Evolutionary conservation across 1,140 invertebrate species (phyloP), one percentile per base, ranked within the genome.

Genomic region (Drosophila navojoa): DNA sequence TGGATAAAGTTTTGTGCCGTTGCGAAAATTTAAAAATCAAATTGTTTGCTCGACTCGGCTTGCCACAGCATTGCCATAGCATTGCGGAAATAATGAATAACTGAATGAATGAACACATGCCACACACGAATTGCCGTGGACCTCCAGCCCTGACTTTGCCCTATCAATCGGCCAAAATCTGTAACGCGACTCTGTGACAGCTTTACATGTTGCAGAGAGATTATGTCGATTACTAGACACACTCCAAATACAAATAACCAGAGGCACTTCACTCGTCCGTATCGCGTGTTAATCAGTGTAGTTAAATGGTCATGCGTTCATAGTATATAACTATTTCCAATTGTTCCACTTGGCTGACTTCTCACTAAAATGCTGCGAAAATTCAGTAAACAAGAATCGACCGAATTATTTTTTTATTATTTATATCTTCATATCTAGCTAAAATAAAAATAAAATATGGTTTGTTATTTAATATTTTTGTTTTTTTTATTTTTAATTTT

Each of bases 1-100:
- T 74, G 77, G 77, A 67, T 49, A 81, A 81, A 86, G 66, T 85
- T 86, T 45, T 62, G 67, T 59, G 71, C 60, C 75, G 62, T 63
- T 44, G 40, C 42, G 19, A 50, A 61, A 69, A 79, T 70, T 72
- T 70, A 71, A 75, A 85, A 74, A 77, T 49, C 53, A 52, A 85
- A 85, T 75, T 81, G 75, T 72, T 81, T 44, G 77, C n/a, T 61
- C 53, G 60, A 22, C 19, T 42, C 27, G 62, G 54, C 27, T 32
- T 42, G 49, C 35, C 11, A 52, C 54, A 38, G 70, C 58, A n/a
- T n/a, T n/a, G n/a, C n/a, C n/a, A n/a, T 16, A 25, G 44, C 27
- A 62, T 62, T 73, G 69, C 71, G 81, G 70, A 85, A 86, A 85
- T 85, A 86, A 78, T 87, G 81, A 86, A 85, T 84, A 68, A 80